phyloP scores from a whole-genome alignment of 1,140 invertebrate genomes.

The Harlomillsia oculata region DNA sequence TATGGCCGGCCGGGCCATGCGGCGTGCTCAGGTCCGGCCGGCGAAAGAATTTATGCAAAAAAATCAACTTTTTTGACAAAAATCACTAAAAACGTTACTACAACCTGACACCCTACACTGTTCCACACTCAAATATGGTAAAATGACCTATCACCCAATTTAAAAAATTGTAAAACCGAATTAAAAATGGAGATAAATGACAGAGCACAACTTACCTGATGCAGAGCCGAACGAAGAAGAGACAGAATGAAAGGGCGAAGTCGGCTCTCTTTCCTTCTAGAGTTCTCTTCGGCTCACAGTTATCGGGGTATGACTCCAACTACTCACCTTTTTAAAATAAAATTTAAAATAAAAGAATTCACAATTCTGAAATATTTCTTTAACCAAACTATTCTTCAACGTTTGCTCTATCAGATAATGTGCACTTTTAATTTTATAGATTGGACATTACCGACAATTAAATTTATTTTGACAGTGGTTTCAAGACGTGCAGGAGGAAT shows the following conservation, averaged over 20 bases:
- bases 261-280: too few species aligned
- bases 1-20: constrained; percentile 1
- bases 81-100: not conserved
- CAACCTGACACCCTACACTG: not conserved
- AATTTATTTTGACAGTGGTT: too few species aligned
- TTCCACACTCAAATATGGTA: not conserved
- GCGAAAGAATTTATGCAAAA: not conserved
- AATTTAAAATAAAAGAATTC: too few species aligned
- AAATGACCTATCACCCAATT: not conserved
- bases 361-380: too few species aligned
- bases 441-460: too few species aligned
- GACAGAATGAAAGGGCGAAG: constrained; percentile 6
- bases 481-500: too few species aligned
- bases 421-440: too few species aligned
- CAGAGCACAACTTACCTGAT: constrained; percentile 28
- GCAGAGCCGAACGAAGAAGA: constrained; percentile 32
- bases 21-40: constrained; percentile 13
- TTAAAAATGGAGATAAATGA: constrained; percentile 13
- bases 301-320: too few species aligned
- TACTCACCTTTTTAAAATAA: too few species aligned
- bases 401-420: too few species aligned
- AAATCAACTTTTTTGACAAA: not conserved
- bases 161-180: not conserved
- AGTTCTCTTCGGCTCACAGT: too few species aligned
- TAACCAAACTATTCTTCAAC: too few species aligned